A percentile compares a stretch with the other conserved stretches of the same genome.
Conservation (phyloP, 2,888 invertebrate genomes). For the Drosophila kambysellisi region DNA sequence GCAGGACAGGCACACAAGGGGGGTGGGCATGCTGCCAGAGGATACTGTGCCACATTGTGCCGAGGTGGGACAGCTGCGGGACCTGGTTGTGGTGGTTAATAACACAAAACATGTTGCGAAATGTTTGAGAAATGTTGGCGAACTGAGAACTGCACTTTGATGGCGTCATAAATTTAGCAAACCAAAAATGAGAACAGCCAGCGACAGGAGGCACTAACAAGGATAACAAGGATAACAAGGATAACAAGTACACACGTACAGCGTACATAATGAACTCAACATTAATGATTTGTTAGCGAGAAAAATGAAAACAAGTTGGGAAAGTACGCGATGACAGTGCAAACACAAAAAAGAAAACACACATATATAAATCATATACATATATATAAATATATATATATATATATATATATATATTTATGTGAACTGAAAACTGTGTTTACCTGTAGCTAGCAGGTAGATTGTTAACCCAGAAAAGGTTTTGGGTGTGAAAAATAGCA, state of each 20-base stretch:
- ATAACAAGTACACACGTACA: conserved; percentile 19
- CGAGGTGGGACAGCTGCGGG: conserved; percentile 36
- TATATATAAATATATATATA: not conserved
- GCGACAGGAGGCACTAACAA: conserved; percentile 12
- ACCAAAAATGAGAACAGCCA: conserved; percentile 34
- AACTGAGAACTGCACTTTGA: conserved; percentile 65
- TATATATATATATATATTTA: not conserved
- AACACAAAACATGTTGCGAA: conserved; percentile 73
- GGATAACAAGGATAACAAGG: conserved; percentile 19
- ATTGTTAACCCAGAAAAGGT: conserved; percentile 1
- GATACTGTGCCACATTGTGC: conserved; percentile 9
- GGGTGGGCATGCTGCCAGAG: conserved; percentile 20
- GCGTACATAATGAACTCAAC: conserved; percentile 53
- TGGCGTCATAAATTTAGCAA: conserved; percentile 69
- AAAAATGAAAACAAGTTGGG: conserved; percentile 44
- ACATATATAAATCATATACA: not conserved
- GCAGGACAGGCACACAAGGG: conserved; percentile 19
- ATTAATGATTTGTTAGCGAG: conserved; percentile 58
- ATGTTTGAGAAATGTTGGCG: conserved; percentile 52
- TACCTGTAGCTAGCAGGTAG: conserved; percentile 31
- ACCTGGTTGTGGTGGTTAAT: conserved; percentile 29
- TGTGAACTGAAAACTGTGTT: not conserved
- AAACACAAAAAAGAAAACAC: conserved; percentile 5
- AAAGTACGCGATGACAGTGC: conserved; percentile 44
- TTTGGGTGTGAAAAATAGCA: conserved; percentile 50